Conservation (phyloP, 2,888 invertebrate species). For the Eupeodes latifasciatus region DNA sequence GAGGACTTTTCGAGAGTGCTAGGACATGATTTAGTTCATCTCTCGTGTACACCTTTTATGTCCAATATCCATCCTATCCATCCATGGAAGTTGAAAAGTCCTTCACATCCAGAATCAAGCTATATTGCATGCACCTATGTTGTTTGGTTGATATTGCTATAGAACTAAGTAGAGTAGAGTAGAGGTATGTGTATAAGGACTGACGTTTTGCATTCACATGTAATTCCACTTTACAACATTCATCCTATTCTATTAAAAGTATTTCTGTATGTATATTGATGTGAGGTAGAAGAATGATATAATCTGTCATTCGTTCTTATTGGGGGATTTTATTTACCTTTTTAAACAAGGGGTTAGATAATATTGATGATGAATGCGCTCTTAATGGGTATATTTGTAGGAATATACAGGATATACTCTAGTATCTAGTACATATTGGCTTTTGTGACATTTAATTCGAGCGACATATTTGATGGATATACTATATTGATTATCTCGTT, state of each 20-base stretch:
- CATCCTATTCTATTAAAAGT: conserved; percentile 28
- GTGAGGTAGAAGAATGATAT: conserved; percentile 22
- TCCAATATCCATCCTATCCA: conserved; percentile 4
- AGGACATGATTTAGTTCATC: conserved; percentile 73
- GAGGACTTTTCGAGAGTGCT: conserved; percentile 44
- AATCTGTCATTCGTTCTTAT: conserved; percentile 33
- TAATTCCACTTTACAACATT: conserved; percentile 59
- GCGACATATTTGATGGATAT: conserved; percentile 37
- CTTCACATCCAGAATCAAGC: conserved; percentile 25
- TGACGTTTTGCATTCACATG: conserved; percentile 55
- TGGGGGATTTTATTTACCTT: conserved; percentile 71
- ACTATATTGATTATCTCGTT: conserved; percentile 33
- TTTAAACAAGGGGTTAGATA: conserved; percentile 58
- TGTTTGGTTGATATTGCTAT: no score
- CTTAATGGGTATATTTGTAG: not conserved
- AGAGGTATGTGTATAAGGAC: conserved; percentile 29
- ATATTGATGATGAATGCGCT: conserved; percentile 71
- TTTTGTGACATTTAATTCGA: conserved; percentile 72
- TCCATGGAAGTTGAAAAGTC: conserved; percentile 68
- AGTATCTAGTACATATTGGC: conserved; percentile 34
- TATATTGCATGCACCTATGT: no score
- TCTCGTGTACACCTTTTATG: conserved; percentile 29
- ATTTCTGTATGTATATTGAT: not conserved
- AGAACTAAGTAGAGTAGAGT: not conserved
- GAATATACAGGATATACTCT: not conserved